Base-by-base conservation (phyloP, 2,888 invertebrate genomes). In the Pharmacophagus antenor region DNA sequence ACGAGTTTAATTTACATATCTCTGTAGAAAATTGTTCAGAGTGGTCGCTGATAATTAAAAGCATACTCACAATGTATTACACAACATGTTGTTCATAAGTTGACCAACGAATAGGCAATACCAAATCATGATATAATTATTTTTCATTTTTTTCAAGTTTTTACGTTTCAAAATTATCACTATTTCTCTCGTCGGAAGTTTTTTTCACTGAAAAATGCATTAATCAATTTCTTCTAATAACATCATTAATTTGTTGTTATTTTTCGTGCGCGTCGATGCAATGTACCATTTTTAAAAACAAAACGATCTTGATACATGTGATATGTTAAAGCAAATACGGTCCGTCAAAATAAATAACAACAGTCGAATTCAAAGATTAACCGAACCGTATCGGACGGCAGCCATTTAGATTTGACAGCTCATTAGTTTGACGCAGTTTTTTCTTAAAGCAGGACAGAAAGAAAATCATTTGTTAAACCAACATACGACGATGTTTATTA, bases 291-390 rank as follows among this genome's bases (percentile, higher is more conserved):
- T 44, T 53, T 42, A 42, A 49, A 59, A 49, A 20, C 27, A 54
- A 18, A 41, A 53, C 25, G 48, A 59, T 44, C 54, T 54, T 27
- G 48, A 59, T 59, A 41, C 48, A 48, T 37, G 44, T 10, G 46
- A 10, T 44, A 17, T 48, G 53, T 48, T 44, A 59, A 18, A 44
- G 49, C 44, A 55, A 56, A 51, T 47, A 46, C 44, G 51, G 15
- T 42, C 55, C 17, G 55, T 46, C 55, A 51, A 56, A 60, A 60
- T 60, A 60, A 60, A 60, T 50, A 60, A 60, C 44, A 60, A 60
- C 51, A 56, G 50, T 51, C 31, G 44, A 20, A 46, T 51, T 55
- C 37, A 59, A 55, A 59, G 54, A 59, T 50, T 54, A 54, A 55
- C 50, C 54, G 49, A 54, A 54, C 18, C 27, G 48, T 27, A 27